Base-by-base conservation (phyloP, 2,113 vertebrate species). In the Athene noctua region DNA sequence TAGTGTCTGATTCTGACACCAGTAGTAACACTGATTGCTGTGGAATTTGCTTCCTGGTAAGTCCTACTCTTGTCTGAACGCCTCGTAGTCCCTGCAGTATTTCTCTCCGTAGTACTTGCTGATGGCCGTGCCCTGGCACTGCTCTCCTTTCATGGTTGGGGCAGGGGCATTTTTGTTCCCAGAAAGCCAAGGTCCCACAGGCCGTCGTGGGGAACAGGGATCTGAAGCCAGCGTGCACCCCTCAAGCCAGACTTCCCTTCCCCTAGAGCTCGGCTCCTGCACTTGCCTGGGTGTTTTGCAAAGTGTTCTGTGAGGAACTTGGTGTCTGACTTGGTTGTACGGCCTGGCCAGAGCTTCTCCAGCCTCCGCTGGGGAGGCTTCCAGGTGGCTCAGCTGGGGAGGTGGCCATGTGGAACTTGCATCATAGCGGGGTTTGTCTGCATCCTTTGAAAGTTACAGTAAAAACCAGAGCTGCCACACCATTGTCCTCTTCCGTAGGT, bases 341-440 rank as follows among this genome's bases (percentile, higher is more conserved):
- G 13, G 30, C 61, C 66, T 85, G 49, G 20, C 49, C 46, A n/a
- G 49, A 63, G 30, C 27, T 66, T 86, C 59, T 92, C 34, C 4
- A 4, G 3, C 38, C n/a, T 63, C 25, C 15, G 1, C 54, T 84
- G 63, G 9, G 30, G 34, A 70, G 62, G 40, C 44, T 95, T 80
- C 36, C 40, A 38, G 38, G 38, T 38, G 38, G 38, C 38, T 38
- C 38, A 38, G 38, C 44, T 44, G 15, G 44, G 44, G 44, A 44
- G 2, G 44, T 85, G 15, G 29, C 47, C 11, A 4, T 1, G 0
- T 49, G 20, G 21, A 73, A 2, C 54, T 80, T 1, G 0, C 0
- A 0, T 70, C 23, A 5, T 49, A 52, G 23, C 36, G 85, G 68
- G 38, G 77, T 80, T 66, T 66, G 66, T 32, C 15, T 42, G 59